Base-by-base conservation (phyloP, 2,888 invertebrate species). In the Microctonus aethiopoides region DNA sequence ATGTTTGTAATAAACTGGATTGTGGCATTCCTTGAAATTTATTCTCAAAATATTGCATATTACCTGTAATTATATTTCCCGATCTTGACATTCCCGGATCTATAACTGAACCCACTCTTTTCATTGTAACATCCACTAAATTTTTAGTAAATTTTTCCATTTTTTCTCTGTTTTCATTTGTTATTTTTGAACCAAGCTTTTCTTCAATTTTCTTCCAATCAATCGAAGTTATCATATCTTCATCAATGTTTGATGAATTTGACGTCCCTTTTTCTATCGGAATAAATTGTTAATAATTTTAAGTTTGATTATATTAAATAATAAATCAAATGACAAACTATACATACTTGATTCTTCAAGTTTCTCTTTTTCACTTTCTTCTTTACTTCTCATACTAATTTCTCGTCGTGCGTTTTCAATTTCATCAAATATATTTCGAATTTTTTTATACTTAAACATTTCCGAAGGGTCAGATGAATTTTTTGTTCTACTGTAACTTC, bases 51-150 rank as follows among this genome's bases (percentile, higher is more conserved):
- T 62, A 29, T 51, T 29, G 20, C 10, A 34, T 32, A 3, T 36
- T 36, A 36, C 1, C 9, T 39, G 36, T 4, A 9, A 16, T 52
- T 16, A 20, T 59, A 16, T 10, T 11, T 10, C 20, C 11, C 13
- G 11, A 13, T 6, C 1, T 39, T 22, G 29, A 13, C 2, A 56
- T 65, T 10, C 64, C 60, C 1, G 62, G 61, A 9, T 39, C 71
- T 36, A 75, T 22, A 11, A 73, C 74, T 22, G 22, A 54, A 41
- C 64, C 72, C 41, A 75, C 54, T 34, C 73, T 67, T 29, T 41
- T 70, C 63, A 77, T 73, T 10, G 76, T 72, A 34, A 67, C 74
- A 51, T 75, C 69, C 7, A 76, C 72, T 3, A 76, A 56, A 9
- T 67, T 71, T 29, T 73, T 70, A 7, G 72, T 71, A n/a, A 77